Percentiles rank a stretch among this genome's conserved stretches.
Evolutionary conservation across 2,797 vertebrate species (phyloP).

Genomic region (Pangasius djambal): DNA sequence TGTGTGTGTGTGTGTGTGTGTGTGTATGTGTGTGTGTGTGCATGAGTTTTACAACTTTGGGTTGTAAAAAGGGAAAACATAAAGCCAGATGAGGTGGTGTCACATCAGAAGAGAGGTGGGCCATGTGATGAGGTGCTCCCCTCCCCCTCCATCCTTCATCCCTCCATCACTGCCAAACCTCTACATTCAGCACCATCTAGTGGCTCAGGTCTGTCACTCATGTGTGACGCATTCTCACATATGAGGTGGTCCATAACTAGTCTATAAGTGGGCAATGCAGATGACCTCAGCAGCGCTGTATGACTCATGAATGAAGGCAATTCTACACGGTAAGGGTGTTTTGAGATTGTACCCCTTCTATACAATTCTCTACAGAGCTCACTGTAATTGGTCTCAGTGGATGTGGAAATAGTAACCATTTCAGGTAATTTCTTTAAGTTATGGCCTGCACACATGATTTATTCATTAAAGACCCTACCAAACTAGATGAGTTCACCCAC

Average conservation of each 20-base stretch:
- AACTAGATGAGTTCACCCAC: constrained; percentile 27
- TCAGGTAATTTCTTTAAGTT: constrained; percentile 26
- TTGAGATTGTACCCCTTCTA: background rate
- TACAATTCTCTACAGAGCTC: constrained; percentile 7
- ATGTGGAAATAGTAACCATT: constrained; percentile 34
- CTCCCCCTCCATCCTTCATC: constrained; percentile 17
- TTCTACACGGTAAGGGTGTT: background rate
- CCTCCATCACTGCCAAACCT: constrained; percentile 65
- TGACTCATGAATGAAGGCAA: constrained; percentile 31
- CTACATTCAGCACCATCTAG: constrained; percentile 81
- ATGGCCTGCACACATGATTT: constrained; percentile 17
- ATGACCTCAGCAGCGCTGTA: constrained; percentile 13
- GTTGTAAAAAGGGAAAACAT: constrained; percentile 45
- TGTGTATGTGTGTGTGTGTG: constrained; percentile 15
- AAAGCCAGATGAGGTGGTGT: constrained; percentile 36
- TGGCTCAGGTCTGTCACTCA: constrained; percentile 63
- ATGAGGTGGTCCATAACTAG: background rate
- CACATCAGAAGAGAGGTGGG: constrained; percentile 41
- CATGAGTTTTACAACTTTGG: constrained; percentile 30
- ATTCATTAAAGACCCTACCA: constrained; percentile 32
- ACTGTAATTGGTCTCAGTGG: constrained; percentile 41
- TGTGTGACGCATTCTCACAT: constrained; percentile 12
- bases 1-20: constrained; percentile 10
- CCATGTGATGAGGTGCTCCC: constrained; percentile 7
- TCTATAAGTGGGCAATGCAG: background rate